Evolutionary conservation across 1,140 invertebrate species (phyloP), one percentile per base, ranked within the genome.

Genomic region (Mylabris phalerata): DNA sequence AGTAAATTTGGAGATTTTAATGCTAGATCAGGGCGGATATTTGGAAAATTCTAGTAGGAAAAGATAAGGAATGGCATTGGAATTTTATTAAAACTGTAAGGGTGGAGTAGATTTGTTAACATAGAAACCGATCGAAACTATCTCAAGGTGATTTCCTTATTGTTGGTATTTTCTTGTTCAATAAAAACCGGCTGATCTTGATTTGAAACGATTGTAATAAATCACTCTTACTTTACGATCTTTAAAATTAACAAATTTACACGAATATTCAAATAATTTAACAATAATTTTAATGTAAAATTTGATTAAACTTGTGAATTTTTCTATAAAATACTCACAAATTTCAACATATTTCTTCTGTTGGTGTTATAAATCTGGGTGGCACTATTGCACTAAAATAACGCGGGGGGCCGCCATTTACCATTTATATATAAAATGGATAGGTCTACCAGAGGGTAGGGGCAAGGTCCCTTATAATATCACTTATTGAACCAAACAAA

Each of bases 381-480:
- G 59, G 63, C 66, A 68, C 66, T 59, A 58, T 32, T 32, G 32
- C 58, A 69, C 68, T 69, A 61, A 61, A 68, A 59, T 63, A 55
- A 56, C 55, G 68, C 68, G 66, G 64, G 67, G 32, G 68, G 66
- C 63, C 64, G 59, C 61, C 59, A 57, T 49, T 63, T 63, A 61
- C 57, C 63, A 67, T 69, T 66, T 69, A 69, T 69, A 69, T 32
- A 32, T 32, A 32, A 32, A 32, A 32, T 32, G 32, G 32, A 32
- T 32, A 62, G 61, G 48, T 59, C 48, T 51, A 60, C 55, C 43
- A 4, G 51, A 60, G 63, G 44, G 61, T 52, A 65, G 63, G 68
- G 66, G 61, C 67, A 69, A 69, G 68, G 68, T 68, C 63, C 66
- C 63, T 46, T 32, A 32, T 32, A 19, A 19, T 19, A 19, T 19